These are phyloP conservation scores for Sphenopsis melanotis DNA, from an alignment of 2,797 vertebrate genomes.

Conservation along the genomic window DNA sequence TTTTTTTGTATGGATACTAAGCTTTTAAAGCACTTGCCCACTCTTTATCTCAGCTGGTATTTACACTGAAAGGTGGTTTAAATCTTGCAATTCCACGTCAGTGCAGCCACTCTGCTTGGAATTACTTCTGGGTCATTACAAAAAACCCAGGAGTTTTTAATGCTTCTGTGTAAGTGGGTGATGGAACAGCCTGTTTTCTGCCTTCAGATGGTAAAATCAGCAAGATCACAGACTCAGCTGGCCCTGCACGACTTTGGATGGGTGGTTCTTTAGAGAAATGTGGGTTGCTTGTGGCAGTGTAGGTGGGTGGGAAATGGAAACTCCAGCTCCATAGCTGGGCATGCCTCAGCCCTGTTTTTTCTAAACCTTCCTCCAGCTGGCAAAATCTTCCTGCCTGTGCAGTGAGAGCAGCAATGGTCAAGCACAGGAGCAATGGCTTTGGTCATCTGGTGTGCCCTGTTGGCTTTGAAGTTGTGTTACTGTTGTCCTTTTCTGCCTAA, in stretches of 20 bases:
- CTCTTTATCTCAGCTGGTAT: constrained; percentile 1
- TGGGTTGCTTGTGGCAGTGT: accelerated
- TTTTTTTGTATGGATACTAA: background rate
- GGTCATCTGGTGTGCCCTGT: accelerated
- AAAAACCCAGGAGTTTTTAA: background rate
- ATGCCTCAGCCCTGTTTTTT: background rate
- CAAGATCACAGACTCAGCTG: background rate
- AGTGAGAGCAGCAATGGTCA: background rate
- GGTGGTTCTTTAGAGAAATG: background rate
- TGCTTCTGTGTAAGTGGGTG: background rate
- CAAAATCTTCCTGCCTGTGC: background rate
- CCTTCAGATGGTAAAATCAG: background rate
- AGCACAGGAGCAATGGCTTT: background rate
- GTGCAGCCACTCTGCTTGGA: background rate
- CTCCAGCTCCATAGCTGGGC: background rate
- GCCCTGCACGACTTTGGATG: background rate
- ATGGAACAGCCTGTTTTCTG: background rate
- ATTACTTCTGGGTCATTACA: background rate
- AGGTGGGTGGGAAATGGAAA: background rate
- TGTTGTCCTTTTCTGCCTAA: background rate
- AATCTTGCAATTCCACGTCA: background rate
- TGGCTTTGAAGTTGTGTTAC: background rate
- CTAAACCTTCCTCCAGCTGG: background rate
- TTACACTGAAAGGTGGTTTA: background rate
- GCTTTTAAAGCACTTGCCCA: background rate